Conservation (phyloP, 2,797 vertebrate species). For the Perdix hodgsoniae region DNA sequence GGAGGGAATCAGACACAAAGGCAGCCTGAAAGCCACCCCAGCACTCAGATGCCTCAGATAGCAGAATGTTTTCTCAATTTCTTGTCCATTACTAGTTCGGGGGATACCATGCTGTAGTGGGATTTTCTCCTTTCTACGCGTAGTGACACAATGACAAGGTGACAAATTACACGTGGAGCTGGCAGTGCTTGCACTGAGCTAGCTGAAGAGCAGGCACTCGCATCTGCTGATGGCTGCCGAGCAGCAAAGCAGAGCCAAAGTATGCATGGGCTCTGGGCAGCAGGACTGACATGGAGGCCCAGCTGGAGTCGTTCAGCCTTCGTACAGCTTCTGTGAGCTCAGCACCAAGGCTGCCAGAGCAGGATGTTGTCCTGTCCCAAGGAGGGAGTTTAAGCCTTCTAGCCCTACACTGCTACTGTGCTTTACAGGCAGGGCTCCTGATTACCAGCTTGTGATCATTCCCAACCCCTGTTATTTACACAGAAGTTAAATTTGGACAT, state of each 20-base stretch:
- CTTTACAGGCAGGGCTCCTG: background rate
- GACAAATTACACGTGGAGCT: background rate
- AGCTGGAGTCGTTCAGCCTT: background rate
- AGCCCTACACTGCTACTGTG: background rate
- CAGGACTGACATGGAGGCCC: accelerated
- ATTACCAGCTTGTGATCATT: background rate
- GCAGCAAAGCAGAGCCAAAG: background rate
- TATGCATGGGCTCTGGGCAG: background rate
- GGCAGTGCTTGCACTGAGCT: background rate
- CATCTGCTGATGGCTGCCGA: background rate
- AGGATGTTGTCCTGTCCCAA: background rate
- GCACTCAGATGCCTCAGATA: accelerated
- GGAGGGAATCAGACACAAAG: background rate
- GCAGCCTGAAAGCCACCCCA: background rate
- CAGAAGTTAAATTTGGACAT: background rate
- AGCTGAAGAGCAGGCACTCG: background rate
- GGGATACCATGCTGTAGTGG: background rate
- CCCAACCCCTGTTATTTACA: background rate
- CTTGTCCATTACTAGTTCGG: background rate
- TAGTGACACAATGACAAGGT: background rate
- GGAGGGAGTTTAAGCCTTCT: background rate
- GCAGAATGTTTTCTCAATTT: background rate
- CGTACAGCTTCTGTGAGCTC: background rate
- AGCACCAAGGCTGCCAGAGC: background rate
- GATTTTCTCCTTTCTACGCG: background rate